phyloP scores from a whole-genome alignment of 2,113 vertebrate genomes.

The Rhinogobius similis region DNA sequence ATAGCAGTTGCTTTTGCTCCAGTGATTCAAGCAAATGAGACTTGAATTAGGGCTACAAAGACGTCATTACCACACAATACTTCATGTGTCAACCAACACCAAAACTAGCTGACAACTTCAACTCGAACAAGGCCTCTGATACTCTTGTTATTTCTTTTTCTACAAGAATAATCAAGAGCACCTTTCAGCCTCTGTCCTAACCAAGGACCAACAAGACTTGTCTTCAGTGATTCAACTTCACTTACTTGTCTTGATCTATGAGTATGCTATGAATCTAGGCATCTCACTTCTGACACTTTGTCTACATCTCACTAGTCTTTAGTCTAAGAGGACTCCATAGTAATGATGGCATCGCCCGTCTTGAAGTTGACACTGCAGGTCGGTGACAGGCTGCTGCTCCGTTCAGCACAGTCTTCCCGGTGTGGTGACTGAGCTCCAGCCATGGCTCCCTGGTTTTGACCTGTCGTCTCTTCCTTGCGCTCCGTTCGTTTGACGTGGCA shows the following conservation, averaged over 20 bases:
- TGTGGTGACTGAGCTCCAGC: slow-evolving; percentile 45
- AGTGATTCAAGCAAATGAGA: slow-evolving; percentile 5
- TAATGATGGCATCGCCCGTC: slow-evolving; percentile 56
- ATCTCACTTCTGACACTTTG: slow-evolving; percentile 11
- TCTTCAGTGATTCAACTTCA: slow-evolving; percentile 46
- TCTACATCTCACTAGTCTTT: slow-evolving; percentile 6
- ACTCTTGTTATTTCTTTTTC: slow-evolving; percentile 12
- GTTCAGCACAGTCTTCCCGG: slow-evolving; percentile 31
- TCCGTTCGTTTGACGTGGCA: slow-evolving; percentile 74
- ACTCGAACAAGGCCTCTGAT: slow-evolving; percentile 9
- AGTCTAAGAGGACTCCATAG: slow-evolving; percentile 68
- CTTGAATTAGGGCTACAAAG: slow-evolving; percentile 4
- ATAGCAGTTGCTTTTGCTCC: background rate
- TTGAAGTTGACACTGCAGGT: slow-evolving; percentile 39
- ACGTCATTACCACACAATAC: slow-evolving; percentile 21
- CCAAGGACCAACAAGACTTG: slow-evolving; percentile 38
- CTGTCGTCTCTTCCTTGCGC: slow-evolving; percentile 36
- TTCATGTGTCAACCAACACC: background rate
- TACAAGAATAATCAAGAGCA: slow-evolving; percentile 23
- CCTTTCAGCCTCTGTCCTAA: background rate
- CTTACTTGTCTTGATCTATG: slow-evolving; percentile 39
- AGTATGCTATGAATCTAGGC: slow-evolving; percentile 16
- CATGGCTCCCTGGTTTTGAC: slow-evolving; percentile 31
- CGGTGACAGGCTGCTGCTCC: slow-evolving; percentile 22
- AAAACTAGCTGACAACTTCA: slow-evolving; percentile 22